Conservation (phyloP, 2,888 invertebrate species). For the Zelleria hepariella region DNA sequence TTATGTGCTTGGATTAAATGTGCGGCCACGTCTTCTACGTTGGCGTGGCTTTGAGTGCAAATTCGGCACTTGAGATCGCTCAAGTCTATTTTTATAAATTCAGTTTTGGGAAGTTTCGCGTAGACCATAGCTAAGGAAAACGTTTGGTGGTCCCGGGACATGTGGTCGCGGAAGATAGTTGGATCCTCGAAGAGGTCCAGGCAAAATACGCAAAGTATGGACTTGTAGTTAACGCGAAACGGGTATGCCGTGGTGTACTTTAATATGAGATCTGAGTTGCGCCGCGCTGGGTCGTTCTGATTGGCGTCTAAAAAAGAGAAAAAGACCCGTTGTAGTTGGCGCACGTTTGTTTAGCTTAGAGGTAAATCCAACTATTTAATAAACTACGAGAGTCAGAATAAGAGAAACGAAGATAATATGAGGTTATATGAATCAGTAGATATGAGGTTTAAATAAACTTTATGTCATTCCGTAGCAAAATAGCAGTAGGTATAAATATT, state of each 20-base stretch:
- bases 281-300: constrained; percentile 20
- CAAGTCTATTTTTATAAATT: constrained; percentile 54
- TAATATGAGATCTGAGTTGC: constrained; percentile 52
- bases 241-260: constrained; percentile 57
- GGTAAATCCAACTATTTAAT: background rate
- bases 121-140: constrained; percentile 49
- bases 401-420: background rate
- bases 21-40: constrained; percentile 33
- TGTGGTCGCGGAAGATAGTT: constrained; percentile 40
- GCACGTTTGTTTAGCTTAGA: background rate
- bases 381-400: background rate
- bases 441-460: background rate
- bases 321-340: background rate
- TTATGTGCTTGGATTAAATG: constrained; percentile 35
- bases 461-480: no score
- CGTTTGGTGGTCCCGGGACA: constrained; percentile 44
- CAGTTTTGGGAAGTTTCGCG: constrained; percentile 47
- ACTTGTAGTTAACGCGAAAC: constrained; percentile 57
- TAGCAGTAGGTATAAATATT: no score
- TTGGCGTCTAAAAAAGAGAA: constrained; percentile 8
- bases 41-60: constrained; percentile 27
- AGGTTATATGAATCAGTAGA: background rate
- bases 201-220: constrained; percentile 60
- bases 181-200: constrained; percentile 52
- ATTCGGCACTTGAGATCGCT: constrained; percentile 42